These are phyloP conservation scores for Phaethon lepturus DNA, from an alignment of 2,113 vertebrate species.

Conservation along the genomic window DNA sequence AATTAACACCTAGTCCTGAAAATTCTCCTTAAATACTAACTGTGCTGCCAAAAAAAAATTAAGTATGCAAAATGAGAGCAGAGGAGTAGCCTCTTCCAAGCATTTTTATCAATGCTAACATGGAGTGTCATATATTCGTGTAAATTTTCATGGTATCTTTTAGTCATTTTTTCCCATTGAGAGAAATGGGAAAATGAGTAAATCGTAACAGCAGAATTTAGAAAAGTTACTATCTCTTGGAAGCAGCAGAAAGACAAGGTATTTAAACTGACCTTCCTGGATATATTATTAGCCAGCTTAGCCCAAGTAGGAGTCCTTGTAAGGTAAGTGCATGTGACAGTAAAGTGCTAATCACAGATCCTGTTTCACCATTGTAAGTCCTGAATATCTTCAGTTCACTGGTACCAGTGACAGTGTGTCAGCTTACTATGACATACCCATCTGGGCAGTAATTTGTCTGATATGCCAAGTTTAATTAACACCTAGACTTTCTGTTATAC, in stretches of 20 bases:
- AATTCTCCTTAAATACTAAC: background rate
- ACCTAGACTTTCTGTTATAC: background rate
- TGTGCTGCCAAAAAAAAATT: background rate
- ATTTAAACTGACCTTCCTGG: slow-evolving; percentile 87
- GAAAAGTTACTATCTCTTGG: slow-evolving; percentile 84
- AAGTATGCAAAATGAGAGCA: background rate
- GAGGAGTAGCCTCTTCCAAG: background rate
- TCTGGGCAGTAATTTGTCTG: background rate
- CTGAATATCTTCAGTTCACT: background rate
- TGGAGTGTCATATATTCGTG: background rate
- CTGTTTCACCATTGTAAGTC: background rate
- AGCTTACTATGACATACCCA: background rate
- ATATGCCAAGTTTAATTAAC: background rate
- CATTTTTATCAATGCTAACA: background rate
- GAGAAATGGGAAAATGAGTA: background rate
- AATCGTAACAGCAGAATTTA: background rate
- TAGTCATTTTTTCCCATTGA: background rate
- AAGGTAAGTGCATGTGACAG: slow-evolving; percentile 73
- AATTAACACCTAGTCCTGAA: background rate
- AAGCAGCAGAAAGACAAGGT: slow-evolving; percentile 85
- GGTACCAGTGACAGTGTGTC: background rate
- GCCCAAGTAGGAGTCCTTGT: slow-evolving; percentile 84
- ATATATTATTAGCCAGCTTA: slow-evolving; percentile 88
- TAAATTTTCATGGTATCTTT: background rate
- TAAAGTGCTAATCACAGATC: background rate